These are phyloP conservation scores for Antheraea assamensis DNA, from an alignment of 2,888 invertebrate species.

Conservation along the genomic window DNA sequence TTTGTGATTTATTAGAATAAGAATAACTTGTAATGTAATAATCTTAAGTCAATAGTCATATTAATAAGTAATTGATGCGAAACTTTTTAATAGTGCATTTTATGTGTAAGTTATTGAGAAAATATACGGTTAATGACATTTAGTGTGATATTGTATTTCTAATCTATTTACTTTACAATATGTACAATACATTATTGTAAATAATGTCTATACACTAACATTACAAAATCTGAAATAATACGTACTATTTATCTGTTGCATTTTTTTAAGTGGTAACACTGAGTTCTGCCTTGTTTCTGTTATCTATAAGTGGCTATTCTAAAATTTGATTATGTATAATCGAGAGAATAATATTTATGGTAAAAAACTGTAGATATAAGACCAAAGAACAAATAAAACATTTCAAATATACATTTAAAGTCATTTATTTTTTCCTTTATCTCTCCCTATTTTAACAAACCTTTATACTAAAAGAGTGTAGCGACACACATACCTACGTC, in stretches of 20 bases:
- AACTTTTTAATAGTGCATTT: neutral
- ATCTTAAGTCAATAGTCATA: neutral
- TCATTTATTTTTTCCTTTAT: neutral
- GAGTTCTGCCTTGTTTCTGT: neutral
- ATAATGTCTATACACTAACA: neutral
- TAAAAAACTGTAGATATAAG: conserved; percentile 37
- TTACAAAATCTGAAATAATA: neutral
- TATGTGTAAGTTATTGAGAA: neutral
- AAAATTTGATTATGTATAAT: neutral
- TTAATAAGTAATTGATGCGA: neutral
- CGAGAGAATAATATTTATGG: neutral
- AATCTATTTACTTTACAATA: too few species aligned
- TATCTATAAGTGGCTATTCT: neutral
- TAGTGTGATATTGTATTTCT: too few species aligned
- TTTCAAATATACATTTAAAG: neutral
- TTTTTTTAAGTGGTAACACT: neutral
- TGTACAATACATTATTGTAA: too few species aligned
- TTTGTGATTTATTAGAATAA: conserved; percentile 5
- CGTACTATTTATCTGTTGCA: neutral
- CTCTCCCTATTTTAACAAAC: neutral
- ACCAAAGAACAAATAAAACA: conserved; percentile 36
- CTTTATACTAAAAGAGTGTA: neutral
- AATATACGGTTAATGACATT: neutral
- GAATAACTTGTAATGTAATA: neutral
- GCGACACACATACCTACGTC: too few species aligned